Base-by-base conservation (phyloP, 2,888 invertebrate species). In the Philereme vetulata region DNA sequence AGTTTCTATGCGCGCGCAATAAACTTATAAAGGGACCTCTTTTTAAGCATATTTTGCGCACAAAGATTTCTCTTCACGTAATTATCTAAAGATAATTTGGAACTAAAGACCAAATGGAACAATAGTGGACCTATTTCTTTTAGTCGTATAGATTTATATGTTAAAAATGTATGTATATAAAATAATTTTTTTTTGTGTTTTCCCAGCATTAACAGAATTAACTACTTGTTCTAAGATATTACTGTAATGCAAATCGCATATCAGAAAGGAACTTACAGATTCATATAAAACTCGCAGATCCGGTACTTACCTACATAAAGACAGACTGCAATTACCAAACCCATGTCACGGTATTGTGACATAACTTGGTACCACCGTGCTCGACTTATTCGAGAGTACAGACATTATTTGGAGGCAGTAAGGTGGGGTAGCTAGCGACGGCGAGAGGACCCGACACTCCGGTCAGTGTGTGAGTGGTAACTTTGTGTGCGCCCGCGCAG, bases 401-500 rank as follows among this genome's bases (percentile, higher is more conserved):
- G 53, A 46, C 49, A 45, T 53, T 46, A 49, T 56, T 56, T 56
- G 47, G 54, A 54, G 62, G 51, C 36, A 53, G 43, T 35, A 56
- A 73, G 72, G 76, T 72, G 78, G 77, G 78, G 77, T 64, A 45
- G 52, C 46, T 49, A 32, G 58, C 60, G 50, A 35, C 62, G 55
- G 62, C 54, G 53, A 60, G 71, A 65, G 68, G 67, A 60, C 59
- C 63, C 66, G 51, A 46, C 51, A 51, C 47, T 56, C 51, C 65
- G 64, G 67, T 65, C 78, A 80, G 79, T 80, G 75, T 75, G 76
- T 74, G 71, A 64, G 71, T 74, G 64, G 72, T 65, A 60, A 61
- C 71, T 67, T 67, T 62, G 72, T 70, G 77, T 72, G 76, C 75
- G 79, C 73, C 60, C 76, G 78, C 73, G 72, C 72, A 58, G 11